A percentile compares a stretch with the other conserved stretches of the same genome.
These are phyloP conservation scores for Procambarus virginalis DNA, from an alignment of 1,140 invertebrate genomes.

Conservation along the genomic window DNA sequence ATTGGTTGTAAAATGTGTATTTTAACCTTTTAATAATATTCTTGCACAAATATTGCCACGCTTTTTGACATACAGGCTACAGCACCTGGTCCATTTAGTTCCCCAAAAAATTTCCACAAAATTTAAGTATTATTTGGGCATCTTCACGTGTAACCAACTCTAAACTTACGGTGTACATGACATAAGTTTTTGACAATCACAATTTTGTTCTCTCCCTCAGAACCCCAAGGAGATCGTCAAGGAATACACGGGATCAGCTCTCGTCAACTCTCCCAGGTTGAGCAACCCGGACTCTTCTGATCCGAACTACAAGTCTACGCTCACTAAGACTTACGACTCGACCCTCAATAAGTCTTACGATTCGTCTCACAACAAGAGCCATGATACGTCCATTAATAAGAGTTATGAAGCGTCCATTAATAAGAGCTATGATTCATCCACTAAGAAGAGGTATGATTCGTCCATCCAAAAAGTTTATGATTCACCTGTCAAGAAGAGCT, in stretches of 20 bases:
- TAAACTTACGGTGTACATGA: too few species aligned
- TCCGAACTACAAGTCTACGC: slow-evolving; percentile 32
- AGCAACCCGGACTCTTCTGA: slow-evolving; percentile 39
- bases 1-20: too few species aligned
- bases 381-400: slow-evolving; percentile 28
- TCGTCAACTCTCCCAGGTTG: slow-evolving; percentile 47
- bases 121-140: too few species aligned
- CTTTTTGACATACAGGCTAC: too few species aligned
- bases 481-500: slow-evolving; percentile 16
- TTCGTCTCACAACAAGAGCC: slow-evolving; percentile 48
- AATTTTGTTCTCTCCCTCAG: slow-evolving; percentile 28
- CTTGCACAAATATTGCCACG: too few species aligned
- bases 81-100: too few species aligned
- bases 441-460: slow-evolving; percentile 32
- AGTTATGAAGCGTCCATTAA: slow-evolving; percentile 26
- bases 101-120: too few species aligned
- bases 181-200: neutral
- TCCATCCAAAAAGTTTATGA: slow-evolving; percentile 23
- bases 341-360: slow-evolving; percentile 50
- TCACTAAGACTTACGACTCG: slow-evolving; percentile 45
- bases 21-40: too few species aligned
- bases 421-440: slow-evolving; percentile 29
- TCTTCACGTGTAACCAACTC: too few species aligned
- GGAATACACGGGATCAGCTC: slow-evolving; percentile 58
- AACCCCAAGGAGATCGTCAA: slow-evolving; percentile 54